Evolutionary conservation across 2,888 invertebrate genomes (phyloP).

Genomic region (Willowsia nigromaculata): DNA sequence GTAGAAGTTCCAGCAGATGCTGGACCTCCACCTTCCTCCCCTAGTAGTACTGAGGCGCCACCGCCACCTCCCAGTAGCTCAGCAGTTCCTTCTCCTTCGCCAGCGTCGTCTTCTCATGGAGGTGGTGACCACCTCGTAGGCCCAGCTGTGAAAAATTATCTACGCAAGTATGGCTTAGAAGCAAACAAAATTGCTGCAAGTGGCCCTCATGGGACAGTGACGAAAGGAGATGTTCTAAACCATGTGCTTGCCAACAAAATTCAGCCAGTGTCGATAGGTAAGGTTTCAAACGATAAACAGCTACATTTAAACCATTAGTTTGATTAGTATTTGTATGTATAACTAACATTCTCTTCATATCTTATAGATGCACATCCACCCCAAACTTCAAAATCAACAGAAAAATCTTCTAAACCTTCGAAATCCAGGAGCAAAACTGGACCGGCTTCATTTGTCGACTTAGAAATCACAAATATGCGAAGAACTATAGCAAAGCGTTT

Average conservation of each 20-base stretch:
- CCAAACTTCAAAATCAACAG: slow-evolving; percentile 64
- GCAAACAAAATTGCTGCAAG: slow-evolving; percentile 82
- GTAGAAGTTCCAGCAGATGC: slow-evolving; percentile 80
- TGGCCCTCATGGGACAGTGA: slow-evolving; percentile 84
- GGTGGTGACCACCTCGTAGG: slow-evolving; percentile 80
- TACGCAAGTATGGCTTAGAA: slow-evolving; percentile 83
- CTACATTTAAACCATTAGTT: no score
- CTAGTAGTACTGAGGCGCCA: slow-evolving; percentile 5
- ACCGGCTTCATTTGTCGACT: slow-evolving; percentile 81
- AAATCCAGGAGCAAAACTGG: slow-evolving; percentile 71
- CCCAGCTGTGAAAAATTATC: slow-evolving; percentile 84
- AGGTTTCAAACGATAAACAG: background rate
- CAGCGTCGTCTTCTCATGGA: background rate
- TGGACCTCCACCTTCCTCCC: slow-evolving; percentile 71
- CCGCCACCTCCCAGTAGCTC: slow-evolving; percentile 39
- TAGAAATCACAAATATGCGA: slow-evolving; percentile 84
- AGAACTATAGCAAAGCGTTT: slow-evolving; percentile 85
- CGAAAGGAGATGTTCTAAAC: slow-evolving; percentile 84
- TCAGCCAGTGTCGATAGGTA: slow-evolving; percentile 79
- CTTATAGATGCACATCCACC: slow-evolving; percentile 48
- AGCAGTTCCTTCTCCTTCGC: background rate
- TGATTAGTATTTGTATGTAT: no score
- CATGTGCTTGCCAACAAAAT: slow-evolving; percentile 81
- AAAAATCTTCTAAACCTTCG: slow-evolving; percentile 41
- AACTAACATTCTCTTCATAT: no score